phyloP scores from a whole-genome alignment of 2,113 vertebrate genomes.

The Reinhardtius hippoglossoides region DNA sequence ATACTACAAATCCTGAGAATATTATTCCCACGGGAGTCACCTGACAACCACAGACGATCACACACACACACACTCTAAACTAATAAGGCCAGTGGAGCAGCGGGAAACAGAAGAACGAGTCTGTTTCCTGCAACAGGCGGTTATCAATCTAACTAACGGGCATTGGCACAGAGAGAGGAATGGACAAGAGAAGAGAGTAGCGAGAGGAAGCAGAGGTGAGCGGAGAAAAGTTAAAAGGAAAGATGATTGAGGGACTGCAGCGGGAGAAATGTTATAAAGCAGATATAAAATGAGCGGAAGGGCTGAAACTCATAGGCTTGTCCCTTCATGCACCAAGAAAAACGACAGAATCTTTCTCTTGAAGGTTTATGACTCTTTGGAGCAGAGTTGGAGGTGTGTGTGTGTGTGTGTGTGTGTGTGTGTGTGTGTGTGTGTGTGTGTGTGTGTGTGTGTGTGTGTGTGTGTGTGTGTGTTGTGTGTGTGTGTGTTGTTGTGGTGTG shows the following conservation, averaged over 20 bases:
- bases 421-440: slow-evolving; percentile 19
- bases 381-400: slow-evolving; percentile 14
- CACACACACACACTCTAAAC: slow-evolving; percentile 35
- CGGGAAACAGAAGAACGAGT: slow-evolving; percentile 54
- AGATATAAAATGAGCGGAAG: slow-evolving; percentile 13
- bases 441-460: slow-evolving; percentile 42
- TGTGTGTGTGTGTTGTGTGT: slow-evolving; percentile 40
- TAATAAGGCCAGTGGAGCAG: slow-evolving; percentile 57
- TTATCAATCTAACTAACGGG: slow-evolving; percentile 64
- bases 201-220: slow-evolving; percentile 22
- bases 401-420: slow-evolving; percentile 11
- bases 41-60: slow-evolving; percentile 19
- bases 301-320: not conserved
- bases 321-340: not conserved
- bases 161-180: slow-evolving; percentile 13
- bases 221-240: not conserved
- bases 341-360: slow-evolving; percentile 14
- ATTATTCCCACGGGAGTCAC: slow-evolving; percentile 56
- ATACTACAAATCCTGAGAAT: slow-evolving; percentile 14
- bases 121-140: slow-evolving; percentile 69
- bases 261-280: slow-evolving; percentile 6
- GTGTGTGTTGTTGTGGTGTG: not conserved
- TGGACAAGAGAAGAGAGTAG: not conserved
- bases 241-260: slow-evolving; percentile 13
- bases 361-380: slow-evolving; percentile 18